A percentile compares a stretch with the other conserved stretches of the same genome.
Evolutionary conservation across 1,140 invertebrate genomes (phyloP).

Genomic region (Lepeophtheirus salmonis): DNA sequence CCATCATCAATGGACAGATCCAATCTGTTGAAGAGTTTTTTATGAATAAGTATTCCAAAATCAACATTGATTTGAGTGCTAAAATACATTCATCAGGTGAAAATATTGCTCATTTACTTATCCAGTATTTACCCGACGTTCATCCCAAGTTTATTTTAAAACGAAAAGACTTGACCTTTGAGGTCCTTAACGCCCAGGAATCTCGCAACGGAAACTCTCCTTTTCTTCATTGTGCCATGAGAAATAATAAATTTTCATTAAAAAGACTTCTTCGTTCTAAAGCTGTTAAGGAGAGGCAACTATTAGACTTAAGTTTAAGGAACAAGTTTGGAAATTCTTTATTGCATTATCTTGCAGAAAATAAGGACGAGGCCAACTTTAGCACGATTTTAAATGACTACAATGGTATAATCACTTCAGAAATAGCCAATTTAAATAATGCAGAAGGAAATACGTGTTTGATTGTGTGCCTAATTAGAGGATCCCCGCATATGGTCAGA

Average conservation of each 20-base stretch:
- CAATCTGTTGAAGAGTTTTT: slow-evolving; percentile 13
- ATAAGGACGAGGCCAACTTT: slow-evolving; percentile 9
- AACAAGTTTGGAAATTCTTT: slow-evolving; percentile 5
- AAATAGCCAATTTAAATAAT: slow-evolving; percentile 12
- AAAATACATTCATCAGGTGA: neutral
- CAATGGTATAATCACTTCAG: neutral
- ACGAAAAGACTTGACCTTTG: slow-evolving; percentile 2
- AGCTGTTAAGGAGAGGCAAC: neutral
- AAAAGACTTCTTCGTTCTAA: neutral
- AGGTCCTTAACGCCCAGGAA: neutral
- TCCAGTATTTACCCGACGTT: neutral
- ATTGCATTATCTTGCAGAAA: neutral
- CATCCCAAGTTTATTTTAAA: slow-evolving; percentile 12
- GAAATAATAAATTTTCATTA: neutral
- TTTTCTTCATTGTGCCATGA: neutral
- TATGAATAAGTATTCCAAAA: slow-evolving; percentile 10
- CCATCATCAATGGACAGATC: neutral
- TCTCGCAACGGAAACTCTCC: slow-evolving; percentile 1
- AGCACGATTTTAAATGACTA: neutral
- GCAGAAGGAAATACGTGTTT: neutral
- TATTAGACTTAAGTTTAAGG: neutral
- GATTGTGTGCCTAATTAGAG: neutral
- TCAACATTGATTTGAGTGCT: neutral
- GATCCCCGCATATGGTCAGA: neutral
- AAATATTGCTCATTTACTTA: slow-evolving; percentile 1